These are phyloP conservation scores for Ceratina japonica DNA, from an alignment of 1,140 invertebrate genomes.

Conservation along the genomic window DNA sequence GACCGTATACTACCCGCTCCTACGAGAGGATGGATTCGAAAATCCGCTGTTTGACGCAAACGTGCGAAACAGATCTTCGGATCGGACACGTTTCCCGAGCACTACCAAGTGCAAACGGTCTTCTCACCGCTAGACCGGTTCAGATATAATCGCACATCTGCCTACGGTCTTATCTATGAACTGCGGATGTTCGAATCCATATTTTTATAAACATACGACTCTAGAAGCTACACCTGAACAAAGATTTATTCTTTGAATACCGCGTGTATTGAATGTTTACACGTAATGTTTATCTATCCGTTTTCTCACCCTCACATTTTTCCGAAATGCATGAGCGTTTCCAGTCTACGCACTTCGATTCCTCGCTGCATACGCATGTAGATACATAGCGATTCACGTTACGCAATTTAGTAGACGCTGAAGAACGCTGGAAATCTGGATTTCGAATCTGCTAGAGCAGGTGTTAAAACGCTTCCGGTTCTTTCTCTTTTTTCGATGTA, in stretches of 20 bases:
- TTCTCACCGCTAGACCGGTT: background rate
- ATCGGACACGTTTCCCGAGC: constrained; percentile 16
- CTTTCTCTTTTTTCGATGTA: background rate
- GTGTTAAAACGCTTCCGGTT: background rate
- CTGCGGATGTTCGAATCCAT: too few species aligned
- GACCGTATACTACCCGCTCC: constrained; percentile 53
- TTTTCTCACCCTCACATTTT: too few species aligned
- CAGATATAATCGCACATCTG: background rate
- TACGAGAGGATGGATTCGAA: constrained; percentile 53
- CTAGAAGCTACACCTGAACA: too few species aligned
- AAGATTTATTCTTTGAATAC: too few species aligned
- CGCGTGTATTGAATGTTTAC: too few species aligned
- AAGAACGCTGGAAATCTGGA: background rate
- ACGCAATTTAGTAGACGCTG: background rate
- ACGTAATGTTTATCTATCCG: too few species aligned
- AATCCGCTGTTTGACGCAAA: constrained; percentile 51
- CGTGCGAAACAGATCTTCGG: constrained; percentile 34
- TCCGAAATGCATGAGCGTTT: too few species aligned
- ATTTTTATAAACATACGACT: too few species aligned
- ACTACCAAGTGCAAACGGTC: constrained; percentile 21
- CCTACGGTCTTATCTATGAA: background rate
- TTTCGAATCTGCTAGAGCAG: background rate
- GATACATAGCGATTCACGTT: background rate
- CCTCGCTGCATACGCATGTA: background rate
- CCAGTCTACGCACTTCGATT: background rate